Base-by-base conservation (phyloP, 1,140 invertebrate genomes). In the Pseudobourletiella spinata region DNA sequence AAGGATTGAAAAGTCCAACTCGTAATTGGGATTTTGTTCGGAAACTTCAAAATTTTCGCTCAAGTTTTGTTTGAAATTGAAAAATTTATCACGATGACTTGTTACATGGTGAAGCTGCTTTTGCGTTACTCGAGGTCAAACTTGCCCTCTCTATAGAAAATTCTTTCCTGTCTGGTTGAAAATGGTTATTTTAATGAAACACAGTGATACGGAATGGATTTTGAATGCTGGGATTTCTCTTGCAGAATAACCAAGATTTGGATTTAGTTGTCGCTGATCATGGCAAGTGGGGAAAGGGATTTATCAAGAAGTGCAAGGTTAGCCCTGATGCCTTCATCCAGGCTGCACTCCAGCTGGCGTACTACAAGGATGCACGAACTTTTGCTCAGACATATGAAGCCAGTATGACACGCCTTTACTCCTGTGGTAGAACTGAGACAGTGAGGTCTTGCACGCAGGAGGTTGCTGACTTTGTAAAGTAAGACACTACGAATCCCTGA, bases 261-360 rank as follows among this genome's bases (percentile, higher is more conserved):
- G 77, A 80, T 65, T 71, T 79, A 22, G 65, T 69, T 59, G 71
- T 81, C 4, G 59, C 66, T 28, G 77, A 79, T 52, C 76, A 77
- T 67, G 63, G 66, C 18, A 63, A 68, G 4, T 81, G 77, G 74
- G 79, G 80, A 2, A 81, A 81, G 73, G 79, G 79, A 20, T 72
- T 77, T 24, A 79, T 81, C 16, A 81, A 81, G 64, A 76, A 73
- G 46, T 79, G 75, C 57, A 75, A 76, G 64, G 73, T 80, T 16
- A 79, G 78, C 62, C 76, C 76, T 30, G 76, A 77, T 70, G 76
- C 75, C 28, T 76, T 75, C 64, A 69, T 77, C 24, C 76, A 77
- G 24, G 68, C 75, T 28, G 73, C 75, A 2, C 59, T 76, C 4
- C 75, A 77, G 67, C 57, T 77, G 16, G 74, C 76, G 8, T 77